phyloP scores from a whole-genome alignment of 2,888 invertebrate genomes.

The Morpho helenor region DNA sequence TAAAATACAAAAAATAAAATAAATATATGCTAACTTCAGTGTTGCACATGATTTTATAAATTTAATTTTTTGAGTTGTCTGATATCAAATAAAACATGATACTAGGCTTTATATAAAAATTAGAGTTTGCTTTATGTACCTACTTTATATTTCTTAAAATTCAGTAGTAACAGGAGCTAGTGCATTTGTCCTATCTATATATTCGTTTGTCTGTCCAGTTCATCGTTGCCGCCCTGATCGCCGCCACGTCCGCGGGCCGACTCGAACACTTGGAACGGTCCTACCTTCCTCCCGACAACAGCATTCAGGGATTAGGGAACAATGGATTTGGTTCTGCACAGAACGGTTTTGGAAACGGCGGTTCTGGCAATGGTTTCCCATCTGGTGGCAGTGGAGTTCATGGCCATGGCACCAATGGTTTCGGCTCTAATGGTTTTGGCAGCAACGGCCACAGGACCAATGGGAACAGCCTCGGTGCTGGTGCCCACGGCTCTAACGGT shows the following conservation, averaged over 20 bases:
- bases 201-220: slow-evolving; percentile 41
- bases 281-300: slow-evolving; percentile 59
- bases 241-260: slow-evolving; percentile 57
- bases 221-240: slow-evolving; percentile 54
- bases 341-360: slow-evolving; percentile 7
- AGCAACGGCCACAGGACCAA: background rate
- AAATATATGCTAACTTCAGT: too few relatives aligned
- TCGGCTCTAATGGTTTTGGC: slow-evolving; percentile 6
- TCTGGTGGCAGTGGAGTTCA: background rate
- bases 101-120: too few relatives aligned
- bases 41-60: too few relatives aligned
- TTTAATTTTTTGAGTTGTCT: too few relatives aligned
- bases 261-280: slow-evolving; percentile 62
- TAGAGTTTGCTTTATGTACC: too few relatives aligned
- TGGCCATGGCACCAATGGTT: slow-evolving; percentile 5
- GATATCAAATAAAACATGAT: too few relatives aligned
- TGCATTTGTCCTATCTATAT: too few relatives aligned
- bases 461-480: background rate
- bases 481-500: background rate
- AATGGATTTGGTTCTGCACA: slow-evolving; percentile 9
- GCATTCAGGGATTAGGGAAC: slow-evolving; percentile 14
- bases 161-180: too few relatives aligned
- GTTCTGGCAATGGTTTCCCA: slow-evolving; percentile 9
- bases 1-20: background rate
- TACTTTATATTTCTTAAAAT: too few relatives aligned